phyloP scores from a whole-genome alignment of 2,888 invertebrate species.

The Lithophane semibrunnea region DNA sequence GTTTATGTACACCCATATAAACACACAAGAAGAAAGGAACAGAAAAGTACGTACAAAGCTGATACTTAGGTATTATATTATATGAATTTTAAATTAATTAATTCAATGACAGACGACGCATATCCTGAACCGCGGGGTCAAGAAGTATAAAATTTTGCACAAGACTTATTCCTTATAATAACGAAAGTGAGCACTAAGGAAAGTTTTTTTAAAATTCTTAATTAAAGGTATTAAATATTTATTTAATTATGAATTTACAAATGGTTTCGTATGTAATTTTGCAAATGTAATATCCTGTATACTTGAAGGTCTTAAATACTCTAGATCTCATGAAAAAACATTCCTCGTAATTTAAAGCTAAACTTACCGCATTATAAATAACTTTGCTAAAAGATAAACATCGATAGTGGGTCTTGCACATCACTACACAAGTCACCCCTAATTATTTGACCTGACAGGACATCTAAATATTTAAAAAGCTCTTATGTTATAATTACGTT shows the following conservation, averaged over 20 bases:
- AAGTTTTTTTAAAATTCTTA: too few species aligned
- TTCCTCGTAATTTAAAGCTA: not conserved
- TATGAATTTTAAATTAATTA: too few species aligned
- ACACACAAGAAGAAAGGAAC: too few species aligned
- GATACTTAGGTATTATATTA: too few species aligned
- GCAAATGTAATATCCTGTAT: not conserved
- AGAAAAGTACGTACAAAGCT: too few species aligned
- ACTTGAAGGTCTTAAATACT: not conserved
- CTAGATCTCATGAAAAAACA: not conserved
- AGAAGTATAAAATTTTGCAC: too few species aligned
- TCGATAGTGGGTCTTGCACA: slow-evolving; percentile 33
- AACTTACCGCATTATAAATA: not conserved
- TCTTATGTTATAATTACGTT: slow-evolving; percentile 79
- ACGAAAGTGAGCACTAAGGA: too few species aligned
- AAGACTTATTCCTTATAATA: too few species aligned
- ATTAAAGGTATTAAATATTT: too few species aligned
- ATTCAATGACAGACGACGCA: too few species aligned
- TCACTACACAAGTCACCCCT: slow-evolving; percentile 62
- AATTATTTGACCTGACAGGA: slow-evolving; percentile 73
- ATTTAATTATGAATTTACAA: not conserved
- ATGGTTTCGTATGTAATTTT: not conserved
- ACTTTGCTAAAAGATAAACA: not conserved
- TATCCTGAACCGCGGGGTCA: too few species aligned
- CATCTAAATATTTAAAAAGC: slow-evolving; percentile 83
- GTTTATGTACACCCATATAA: too few species aligned